A percentile compares a stretch with the other conserved stretches of the same genome.
These are phyloP conservation scores for Myoxocephalus aenaeus DNA, from an alignment of 2,797 vertebrate genomes.

Conservation along the genomic window DNA sequence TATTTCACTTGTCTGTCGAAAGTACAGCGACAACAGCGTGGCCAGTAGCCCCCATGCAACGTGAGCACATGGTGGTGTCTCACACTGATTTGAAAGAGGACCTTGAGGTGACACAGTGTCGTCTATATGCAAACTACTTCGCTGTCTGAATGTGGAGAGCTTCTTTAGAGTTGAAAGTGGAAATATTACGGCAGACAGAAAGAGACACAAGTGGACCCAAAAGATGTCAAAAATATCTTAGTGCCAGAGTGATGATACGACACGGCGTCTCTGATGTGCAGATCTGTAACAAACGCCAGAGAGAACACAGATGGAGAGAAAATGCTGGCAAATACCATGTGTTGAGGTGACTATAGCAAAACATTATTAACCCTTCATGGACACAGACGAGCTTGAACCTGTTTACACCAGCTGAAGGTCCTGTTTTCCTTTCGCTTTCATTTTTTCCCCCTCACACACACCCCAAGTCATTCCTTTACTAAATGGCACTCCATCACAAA, in stretches of 20 bases:
- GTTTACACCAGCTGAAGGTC: background rate
- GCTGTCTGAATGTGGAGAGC: constrained; percentile 26
- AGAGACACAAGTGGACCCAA: constrained; percentile 14
- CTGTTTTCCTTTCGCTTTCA: background rate
- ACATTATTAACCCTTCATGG: constrained; percentile 3
- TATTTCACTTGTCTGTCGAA: constrained; percentile 1
- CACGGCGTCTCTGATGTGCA: constrained; percentile 3
- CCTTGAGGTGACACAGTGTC: constrained; percentile 19
- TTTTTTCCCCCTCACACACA: background rate
- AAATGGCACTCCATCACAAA: background rate
- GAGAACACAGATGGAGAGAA: constrained; percentile 8
- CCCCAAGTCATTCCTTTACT: background rate
- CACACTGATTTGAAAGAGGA: constrained; percentile 7
- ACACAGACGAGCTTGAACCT: constrained; percentile 10
- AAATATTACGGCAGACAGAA: constrained; percentile 25
- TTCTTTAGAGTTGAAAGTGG: constrained; percentile 23
- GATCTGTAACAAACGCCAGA: constrained; percentile 23
- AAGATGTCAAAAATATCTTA: constrained; percentile 21
- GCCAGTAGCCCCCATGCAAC: background rate
- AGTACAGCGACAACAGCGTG: background rate
- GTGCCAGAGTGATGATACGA: constrained; percentile 13
- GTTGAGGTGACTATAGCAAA: background rate
- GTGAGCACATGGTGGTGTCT: background rate
- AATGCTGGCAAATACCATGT: background rate
- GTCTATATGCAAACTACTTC: constrained; percentile 45